These are phyloP conservation scores for Dasyurus viverrinus DNA, from an alignment of 2,113 vertebrate species.

Conservation along the genomic window DNA sequence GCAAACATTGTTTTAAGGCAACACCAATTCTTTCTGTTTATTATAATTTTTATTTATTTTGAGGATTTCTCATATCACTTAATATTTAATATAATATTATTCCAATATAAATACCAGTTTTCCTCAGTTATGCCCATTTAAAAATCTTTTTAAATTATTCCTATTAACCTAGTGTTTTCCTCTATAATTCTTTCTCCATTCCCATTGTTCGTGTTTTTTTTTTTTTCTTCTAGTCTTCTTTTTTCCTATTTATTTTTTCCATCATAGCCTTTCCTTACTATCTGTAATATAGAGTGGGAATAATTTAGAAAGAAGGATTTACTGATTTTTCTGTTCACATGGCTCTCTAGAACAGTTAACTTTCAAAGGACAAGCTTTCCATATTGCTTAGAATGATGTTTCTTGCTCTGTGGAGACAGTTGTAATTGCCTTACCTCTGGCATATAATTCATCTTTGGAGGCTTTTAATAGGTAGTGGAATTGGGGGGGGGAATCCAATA, in stretches of 20 bases:
- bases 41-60: background rate
- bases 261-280: background rate
- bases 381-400: background rate
- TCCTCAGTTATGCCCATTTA: background rate
- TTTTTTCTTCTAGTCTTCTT: background rate
- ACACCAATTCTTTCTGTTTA: background rate
- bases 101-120: background rate
- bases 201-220: background rate
- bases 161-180: background rate
- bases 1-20: background rate
- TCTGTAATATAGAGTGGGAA: background rate
- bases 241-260: background rate
- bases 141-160: background rate
- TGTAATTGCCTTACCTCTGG: background rate
- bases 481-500: background rate
- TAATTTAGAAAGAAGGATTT: background rate
- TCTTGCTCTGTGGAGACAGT: background rate
- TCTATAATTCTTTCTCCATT: background rate
- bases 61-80: background rate
- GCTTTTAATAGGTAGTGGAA: background rate
- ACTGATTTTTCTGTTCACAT: fast-evolving
- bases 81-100: background rate
- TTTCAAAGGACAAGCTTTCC: background rate
- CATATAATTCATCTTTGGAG: background rate
- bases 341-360: background rate